phyloP scores from a whole-genome alignment of 1,140 invertebrate species.

The Lucilia sericata region DNA sequence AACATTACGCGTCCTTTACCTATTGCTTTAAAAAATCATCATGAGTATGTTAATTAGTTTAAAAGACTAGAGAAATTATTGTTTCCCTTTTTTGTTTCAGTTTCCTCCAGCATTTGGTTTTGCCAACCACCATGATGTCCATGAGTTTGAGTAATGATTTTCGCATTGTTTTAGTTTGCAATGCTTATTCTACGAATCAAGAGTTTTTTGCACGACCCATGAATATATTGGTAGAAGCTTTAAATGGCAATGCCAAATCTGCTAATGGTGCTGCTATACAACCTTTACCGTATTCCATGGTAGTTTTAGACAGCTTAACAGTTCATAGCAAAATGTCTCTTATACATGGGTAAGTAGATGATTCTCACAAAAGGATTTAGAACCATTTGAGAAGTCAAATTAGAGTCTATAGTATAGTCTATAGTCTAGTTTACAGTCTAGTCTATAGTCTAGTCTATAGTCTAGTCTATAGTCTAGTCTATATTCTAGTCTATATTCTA shows the following conservation, averaged over 20 bases:
- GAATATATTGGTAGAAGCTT: slow-evolving; percentile 88
- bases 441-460: no score
- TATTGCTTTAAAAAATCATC: slow-evolving; percentile 84
- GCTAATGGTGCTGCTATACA: slow-evolving; percentile 68
- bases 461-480: no score
- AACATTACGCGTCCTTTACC: slow-evolving; percentile 85
- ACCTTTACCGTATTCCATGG: slow-evolving; percentile 90
- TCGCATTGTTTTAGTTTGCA: slow-evolving; percentile 90
- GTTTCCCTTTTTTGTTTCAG: slow-evolving; percentile 63
- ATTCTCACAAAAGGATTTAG: not conserved
- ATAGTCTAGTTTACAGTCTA: no score
- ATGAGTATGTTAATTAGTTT: slow-evolving; percentile 74
- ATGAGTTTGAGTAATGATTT: slow-evolving; percentile 85
- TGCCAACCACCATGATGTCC: slow-evolving; percentile 75
- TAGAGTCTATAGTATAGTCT: no score
- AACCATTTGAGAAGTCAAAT: no score
- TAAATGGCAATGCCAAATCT: slow-evolving; percentile 82
- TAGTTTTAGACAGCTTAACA: slow-evolving; percentile 92
- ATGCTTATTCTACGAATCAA: slow-evolving; percentile 92
- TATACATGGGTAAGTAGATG: slow-evolving; percentile 75
- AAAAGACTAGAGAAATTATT: no score
- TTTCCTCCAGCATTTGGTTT: slow-evolving; percentile 85
- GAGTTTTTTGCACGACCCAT: slow-evolving; percentile 88
- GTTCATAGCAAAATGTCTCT: slow-evolving; percentile 98
- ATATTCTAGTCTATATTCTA: no score